A percentile compares a stretch with the other conserved stretches of the same genome.
These are phyloP conservation scores for Glareola pratincola DNA, from an alignment of 2,113 vertebrate species.

Conservation along the genomic window DNA sequence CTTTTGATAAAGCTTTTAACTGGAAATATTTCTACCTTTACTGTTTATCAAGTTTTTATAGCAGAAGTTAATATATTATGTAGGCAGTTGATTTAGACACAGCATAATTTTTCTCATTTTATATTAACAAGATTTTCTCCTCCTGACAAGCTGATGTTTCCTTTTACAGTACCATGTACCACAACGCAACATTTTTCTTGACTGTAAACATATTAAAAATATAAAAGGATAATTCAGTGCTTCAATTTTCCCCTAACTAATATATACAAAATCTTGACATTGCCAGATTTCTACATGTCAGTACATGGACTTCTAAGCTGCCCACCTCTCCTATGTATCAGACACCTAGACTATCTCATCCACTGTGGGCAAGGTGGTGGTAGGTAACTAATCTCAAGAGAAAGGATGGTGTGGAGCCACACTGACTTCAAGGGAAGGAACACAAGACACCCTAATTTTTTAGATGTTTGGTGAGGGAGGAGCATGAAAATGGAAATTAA, in stretches of 20 bases:
- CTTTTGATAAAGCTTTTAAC: constrained; percentile 49
- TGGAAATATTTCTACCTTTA: constrained; percentile 28
- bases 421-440: accelerated
- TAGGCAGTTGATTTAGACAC: neutral
- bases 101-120: constrained; percentile 30
- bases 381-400: neutral
- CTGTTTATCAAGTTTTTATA: constrained; percentile 25
- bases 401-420: neutral
- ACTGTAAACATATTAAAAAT: neutral
- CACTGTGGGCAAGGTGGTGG: neutral
- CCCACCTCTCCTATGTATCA: neutral
- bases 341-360: neutral
- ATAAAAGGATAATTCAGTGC: neutral
- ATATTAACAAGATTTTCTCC: constrained; percentile 1
- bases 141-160: neutral
- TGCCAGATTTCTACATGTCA: neutral
- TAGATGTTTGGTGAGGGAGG: neutral
- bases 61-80: constrained; percentile 10
- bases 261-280: neutral
- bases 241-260: neutral
- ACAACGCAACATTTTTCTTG: neutral
- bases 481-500: neutral
- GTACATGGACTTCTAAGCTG: neutral
- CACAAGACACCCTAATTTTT: neutral
- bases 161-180: neutral